phyloP scores from a whole-genome alignment of 2,888 invertebrate genomes.

The Hermaeophaga mercurialis region DNA sequence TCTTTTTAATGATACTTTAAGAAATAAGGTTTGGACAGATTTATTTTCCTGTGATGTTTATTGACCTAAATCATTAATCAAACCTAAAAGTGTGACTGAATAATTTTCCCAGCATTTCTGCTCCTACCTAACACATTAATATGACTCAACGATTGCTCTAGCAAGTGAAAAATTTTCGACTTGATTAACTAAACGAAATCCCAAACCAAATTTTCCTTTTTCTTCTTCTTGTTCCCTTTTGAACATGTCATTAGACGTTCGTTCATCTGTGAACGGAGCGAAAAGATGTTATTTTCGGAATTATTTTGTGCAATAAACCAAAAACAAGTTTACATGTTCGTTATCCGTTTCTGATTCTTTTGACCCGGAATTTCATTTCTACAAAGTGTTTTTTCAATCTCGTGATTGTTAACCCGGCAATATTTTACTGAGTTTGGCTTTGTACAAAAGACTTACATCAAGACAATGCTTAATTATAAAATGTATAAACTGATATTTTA shows the following conservation, averaged over 20 bases:
- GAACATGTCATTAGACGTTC: conserved; percentile 15
- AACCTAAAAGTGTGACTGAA: conserved; percentile 1
- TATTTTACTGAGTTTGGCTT: no score
- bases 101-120: neutral
- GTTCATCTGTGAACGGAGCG: conserved; percentile 4
- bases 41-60: neutral
- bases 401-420: no score
- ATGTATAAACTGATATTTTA: no score
- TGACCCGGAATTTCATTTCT: conserved; percentile 7
- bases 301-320: conserved; percentile 15
- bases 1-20: no score
- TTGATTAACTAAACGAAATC: conserved; percentile 17
- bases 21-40: no score
- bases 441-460: no score
- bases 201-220: conserved; percentile 14
- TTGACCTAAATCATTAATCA: neutral
- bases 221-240: conserved; percentile 1
- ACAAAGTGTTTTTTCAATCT: conserved; percentile 9
- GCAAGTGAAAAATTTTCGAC: conserved; percentile 11
- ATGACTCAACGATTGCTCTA: conserved; percentile 2
- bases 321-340: conserved; percentile 13
- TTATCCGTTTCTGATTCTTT: conserved; percentile 3
- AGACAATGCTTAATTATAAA: no score
- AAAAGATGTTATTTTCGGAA: conserved; percentile 10
- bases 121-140: neutral